Conservation (phyloP, 2,888 invertebrate species). For the Caenorhabditis wallacei region DNA sequence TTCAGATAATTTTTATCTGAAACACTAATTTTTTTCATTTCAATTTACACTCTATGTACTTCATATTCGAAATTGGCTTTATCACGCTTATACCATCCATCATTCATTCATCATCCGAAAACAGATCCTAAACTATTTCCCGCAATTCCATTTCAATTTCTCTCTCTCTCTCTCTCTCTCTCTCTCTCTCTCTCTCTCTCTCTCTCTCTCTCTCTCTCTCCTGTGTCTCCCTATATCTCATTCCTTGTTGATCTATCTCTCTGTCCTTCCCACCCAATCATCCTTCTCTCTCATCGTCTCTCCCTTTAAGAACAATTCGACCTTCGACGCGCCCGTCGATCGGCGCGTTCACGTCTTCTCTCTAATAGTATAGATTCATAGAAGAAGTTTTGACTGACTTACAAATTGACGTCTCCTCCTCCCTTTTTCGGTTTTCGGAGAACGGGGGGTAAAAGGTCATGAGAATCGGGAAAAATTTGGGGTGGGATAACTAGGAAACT, state of each 20-base stretch:
- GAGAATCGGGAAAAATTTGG: not conserved
- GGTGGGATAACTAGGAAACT: too few relatives aligned
- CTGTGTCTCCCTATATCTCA: slow-evolving; percentile 16
- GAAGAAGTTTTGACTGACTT: slow-evolving; percentile 35
- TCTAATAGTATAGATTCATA: slow-evolving; percentile 48
- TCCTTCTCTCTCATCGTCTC: not conserved
- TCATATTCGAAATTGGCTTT: too few relatives aligned
- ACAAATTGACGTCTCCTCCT: slow-evolving; percentile 37
- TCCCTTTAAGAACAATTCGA: slow-evolving; percentile 27
- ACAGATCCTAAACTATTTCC: too few relatives aligned
- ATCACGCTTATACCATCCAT: too few relatives aligned
- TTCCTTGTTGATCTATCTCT: not conserved
- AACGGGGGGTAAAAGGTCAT: slow-evolving; percentile 41
- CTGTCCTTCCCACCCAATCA: slow-evolving; percentile 51
- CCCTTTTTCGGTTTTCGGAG: not conserved
- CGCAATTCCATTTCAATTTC: not conserved
- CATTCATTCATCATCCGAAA: too few relatives aligned
- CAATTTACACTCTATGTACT: too few relatives aligned
- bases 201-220: slow-evolving; percentile 31
- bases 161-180: slow-evolving; percentile 11
- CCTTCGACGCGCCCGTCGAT: slow-evolving; percentile 29
- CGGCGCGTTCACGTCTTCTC: slow-evolving; percentile 25
- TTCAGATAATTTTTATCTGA: too few relatives aligned
- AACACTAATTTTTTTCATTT: too few relatives aligned
- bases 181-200: slow-evolving; percentile 29